Evolutionary conservation across 2,888 invertebrate genomes (phyloP).

Genomic region (Lacanobia oleracea): DNA sequence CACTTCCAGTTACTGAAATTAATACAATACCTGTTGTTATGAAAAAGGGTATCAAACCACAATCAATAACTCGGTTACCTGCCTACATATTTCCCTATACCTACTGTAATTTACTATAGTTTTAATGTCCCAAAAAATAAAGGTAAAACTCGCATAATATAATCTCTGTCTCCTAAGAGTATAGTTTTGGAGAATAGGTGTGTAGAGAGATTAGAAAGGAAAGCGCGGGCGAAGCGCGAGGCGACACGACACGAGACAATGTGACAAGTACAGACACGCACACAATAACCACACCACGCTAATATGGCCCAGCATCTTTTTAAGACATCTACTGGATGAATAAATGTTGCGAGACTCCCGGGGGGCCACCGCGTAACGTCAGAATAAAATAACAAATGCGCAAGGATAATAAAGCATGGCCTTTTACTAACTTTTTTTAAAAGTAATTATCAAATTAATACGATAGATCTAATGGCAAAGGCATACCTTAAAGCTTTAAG

Average conservation of each 20-base stretch:
- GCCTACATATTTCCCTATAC: not conserved
- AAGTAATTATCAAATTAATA: too few relatives aligned
- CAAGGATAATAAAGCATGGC: not conserved
- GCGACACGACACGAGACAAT: slow-evolving; percentile 79
- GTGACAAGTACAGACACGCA: slow-evolving; percentile 75
- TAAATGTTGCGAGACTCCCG: slow-evolving; percentile 61
- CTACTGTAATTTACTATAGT: not conserved
- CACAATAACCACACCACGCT: slow-evolving; percentile 83
- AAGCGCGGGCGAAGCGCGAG: slow-evolving; percentile 84
- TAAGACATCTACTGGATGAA: slow-evolving; percentile 70
- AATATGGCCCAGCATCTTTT: slow-evolving; percentile 66
- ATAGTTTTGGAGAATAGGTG: slow-evolving; percentile 44
- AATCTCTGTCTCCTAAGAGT: slow-evolving; percentile 48
- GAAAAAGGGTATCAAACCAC: slow-evolving; percentile 1
- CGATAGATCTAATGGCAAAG: not conserved
- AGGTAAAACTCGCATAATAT: slow-evolving; percentile 12
- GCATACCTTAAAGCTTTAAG: not conserved
- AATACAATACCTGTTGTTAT: slow-evolving; percentile 14
- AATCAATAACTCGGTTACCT: too few relatives aligned
- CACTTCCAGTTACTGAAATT: slow-evolving; percentile 22
- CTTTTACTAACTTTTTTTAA: not conserved
- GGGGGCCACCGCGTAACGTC: not conserved
- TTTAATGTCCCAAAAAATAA: not conserved
- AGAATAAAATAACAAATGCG: not conserved
- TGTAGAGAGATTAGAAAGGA: slow-evolving; percentile 52